Evolutionary conservation across 2,113 vertebrate species (phyloP).

Genomic region (Prietella phreatophila): DNA sequence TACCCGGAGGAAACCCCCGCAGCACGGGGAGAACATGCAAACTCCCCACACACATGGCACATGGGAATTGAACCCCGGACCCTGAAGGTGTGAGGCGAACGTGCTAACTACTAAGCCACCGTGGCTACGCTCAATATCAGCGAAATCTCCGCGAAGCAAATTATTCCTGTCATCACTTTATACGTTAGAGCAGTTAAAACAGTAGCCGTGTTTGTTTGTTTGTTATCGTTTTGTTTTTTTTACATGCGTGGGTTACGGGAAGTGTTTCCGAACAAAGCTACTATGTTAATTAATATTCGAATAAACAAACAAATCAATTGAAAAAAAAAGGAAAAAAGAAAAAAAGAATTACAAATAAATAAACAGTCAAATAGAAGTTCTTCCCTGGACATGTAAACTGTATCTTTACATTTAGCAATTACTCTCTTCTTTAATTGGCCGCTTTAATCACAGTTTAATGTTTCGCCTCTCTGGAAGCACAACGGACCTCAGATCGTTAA

Average conservation of each 20-base stretch:
- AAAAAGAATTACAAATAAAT: not conserved
- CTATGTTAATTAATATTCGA: not conserved
- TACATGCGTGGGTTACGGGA: not conserved
- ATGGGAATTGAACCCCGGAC: too few species aligned
- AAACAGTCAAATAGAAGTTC: not conserved
- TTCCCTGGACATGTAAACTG: not conserved
- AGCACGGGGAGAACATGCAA: too few species aligned
- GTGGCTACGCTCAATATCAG: not conserved
- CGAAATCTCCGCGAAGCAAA: not conserved
- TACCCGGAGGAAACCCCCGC: too few species aligned
- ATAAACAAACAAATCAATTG: not conserved
- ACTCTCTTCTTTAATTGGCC: slow-evolving; percentile 30
- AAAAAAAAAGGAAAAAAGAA: not conserved
- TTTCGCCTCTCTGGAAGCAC: slow-evolving; percentile 47
- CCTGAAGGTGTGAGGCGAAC: too few species aligned
- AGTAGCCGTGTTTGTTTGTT: not conserved
- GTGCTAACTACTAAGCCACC: too few species aligned
- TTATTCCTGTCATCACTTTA: not conserved
- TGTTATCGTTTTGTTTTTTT: not conserved
- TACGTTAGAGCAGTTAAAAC: not conserved
- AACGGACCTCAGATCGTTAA: slow-evolving; percentile 41
- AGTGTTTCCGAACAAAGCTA: not conserved
- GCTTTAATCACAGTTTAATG: slow-evolving; percentile 49
- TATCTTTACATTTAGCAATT: slow-evolving; percentile 13
- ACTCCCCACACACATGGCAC: too few species aligned